Percentiles rank a stretch among this genome's conserved stretches.
phyloP scores from a whole-genome alignment of 2,888 invertebrate genomes.

The Mesoligia furuncula region DNA sequence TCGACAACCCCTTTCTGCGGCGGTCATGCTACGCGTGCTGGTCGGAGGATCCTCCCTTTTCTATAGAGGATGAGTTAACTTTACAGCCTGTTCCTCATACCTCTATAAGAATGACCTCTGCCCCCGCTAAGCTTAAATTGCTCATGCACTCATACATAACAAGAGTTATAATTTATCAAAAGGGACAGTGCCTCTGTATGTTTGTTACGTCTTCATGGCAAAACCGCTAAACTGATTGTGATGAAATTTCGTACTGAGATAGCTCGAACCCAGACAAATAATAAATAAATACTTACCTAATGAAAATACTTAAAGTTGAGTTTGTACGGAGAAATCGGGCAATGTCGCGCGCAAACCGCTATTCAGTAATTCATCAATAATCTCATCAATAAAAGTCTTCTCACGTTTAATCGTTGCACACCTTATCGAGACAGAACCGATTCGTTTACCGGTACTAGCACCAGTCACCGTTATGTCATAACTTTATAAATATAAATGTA shows the following conservation, averaged over 20 bases:
- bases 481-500: constrained; percentile 28
- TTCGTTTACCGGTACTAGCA: constrained; percentile 42
- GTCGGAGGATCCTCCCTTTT: background rate
- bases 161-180: background rate
- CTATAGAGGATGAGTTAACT: background rate
- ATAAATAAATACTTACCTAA: background rate
- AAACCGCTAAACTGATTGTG: background rate
- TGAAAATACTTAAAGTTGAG: background rate
- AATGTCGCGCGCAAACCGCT: background rate
- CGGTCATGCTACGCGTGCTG: too few relatives aligned
- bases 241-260: background rate
- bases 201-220: background rate
- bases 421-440: constrained; percentile 30
- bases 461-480: constrained; percentile 47
- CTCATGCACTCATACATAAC: background rate
- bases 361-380: constrained; percentile 13
- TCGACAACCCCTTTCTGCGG: too few relatives aligned
- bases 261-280: background rate
- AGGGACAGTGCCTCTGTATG: background rate
- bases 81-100: background rate
- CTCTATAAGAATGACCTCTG: background rate
- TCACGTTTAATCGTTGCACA: constrained; percentile 40
- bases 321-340: background rate
- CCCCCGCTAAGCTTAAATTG: background rate
- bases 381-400: constrained; percentile 29